phyloP scores from a whole-genome alignment of 2,888 invertebrate genomes.

The Cantharis lateralis region DNA sequence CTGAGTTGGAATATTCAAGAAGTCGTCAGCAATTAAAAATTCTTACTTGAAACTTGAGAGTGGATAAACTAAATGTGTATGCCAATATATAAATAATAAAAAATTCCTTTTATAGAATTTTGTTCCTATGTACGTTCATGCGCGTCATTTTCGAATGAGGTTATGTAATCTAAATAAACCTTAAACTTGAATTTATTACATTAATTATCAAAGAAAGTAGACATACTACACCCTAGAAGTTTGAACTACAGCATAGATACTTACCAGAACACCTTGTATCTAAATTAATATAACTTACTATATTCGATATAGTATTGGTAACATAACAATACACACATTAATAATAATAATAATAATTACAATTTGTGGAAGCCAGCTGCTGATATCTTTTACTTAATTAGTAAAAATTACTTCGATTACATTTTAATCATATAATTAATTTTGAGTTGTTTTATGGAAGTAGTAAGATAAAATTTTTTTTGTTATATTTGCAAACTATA shows the following conservation, averaged over 20 bases:
- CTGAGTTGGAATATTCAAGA: too few relatives aligned
- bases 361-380: conserved; percentile 36
- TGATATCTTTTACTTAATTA: conserved; percentile 14
- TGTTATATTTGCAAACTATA: conserved; percentile 8
- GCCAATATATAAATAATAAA: too few relatives aligned
- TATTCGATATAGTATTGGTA: conserved; percentile 34
- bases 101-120: too few relatives aligned
- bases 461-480: conserved; percentile 14
- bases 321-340: conserved; percentile 30
- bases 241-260: neutral
- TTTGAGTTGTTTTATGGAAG: conserved; percentile 7
- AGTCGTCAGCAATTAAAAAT: too few relatives aligned
- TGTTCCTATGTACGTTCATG: too few relatives aligned
- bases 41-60: too few relatives aligned
- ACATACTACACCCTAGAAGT: neutral
- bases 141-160: too few relatives aligned
- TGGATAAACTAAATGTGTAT: too few relatives aligned
- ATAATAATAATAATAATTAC: conserved; percentile 7
- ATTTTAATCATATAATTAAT: neutral
- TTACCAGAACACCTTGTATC: neutral
- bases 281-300: conserved; percentile 28
- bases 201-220: too few relatives aligned
- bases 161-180: too few relatives aligned
- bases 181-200: too few relatives aligned
- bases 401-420: neutral